Conservation (phyloP, 2,113 vertebrate genomes). For the Microcebus murinus region DNA sequence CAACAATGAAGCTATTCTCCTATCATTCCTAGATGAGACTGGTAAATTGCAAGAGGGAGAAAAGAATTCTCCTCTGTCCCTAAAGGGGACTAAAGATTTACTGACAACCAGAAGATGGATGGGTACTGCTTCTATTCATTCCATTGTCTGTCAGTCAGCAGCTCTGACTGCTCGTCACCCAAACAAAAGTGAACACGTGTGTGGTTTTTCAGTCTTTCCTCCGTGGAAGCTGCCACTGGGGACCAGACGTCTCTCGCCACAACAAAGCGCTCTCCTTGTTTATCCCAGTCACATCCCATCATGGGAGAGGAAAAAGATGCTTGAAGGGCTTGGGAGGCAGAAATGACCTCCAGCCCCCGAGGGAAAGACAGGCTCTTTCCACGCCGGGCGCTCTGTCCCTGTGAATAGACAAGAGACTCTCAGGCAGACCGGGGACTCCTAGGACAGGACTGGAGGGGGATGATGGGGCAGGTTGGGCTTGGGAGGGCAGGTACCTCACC, state of each 20-base stretch:
- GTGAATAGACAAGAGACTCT: background rate
- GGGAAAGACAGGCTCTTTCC: background rate
- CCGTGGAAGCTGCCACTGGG: background rate
- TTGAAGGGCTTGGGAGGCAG: background rate
- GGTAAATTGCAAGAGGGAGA: conserved; percentile 47
- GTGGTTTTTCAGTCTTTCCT: conserved; percentile 33
- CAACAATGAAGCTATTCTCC: conserved; percentile 10
- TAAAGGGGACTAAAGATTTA: background rate
- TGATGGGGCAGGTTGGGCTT: too few relatives aligned
- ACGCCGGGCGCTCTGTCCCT: background rate
- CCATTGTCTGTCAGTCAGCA: conserved; percentile 28
- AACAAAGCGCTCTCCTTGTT: background rate
- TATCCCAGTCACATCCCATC: conserved; percentile 31
- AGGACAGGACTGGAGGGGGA: too few relatives aligned
- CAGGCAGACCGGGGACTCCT: background rate
- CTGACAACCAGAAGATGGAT: conserved; percentile 53
- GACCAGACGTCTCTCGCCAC: background rate
- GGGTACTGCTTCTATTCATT: background rate
- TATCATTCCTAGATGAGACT: background rate
- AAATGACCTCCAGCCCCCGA: background rate
- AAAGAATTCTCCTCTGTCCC: background rate
- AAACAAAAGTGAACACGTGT: conserved; percentile 23
- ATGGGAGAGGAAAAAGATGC: background rate
- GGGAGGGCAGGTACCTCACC: background rate
- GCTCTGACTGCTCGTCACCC: background rate